Base-by-base conservation (phyloP, 2,888 invertebrate species). In the Drosophila crucigera region DNA sequence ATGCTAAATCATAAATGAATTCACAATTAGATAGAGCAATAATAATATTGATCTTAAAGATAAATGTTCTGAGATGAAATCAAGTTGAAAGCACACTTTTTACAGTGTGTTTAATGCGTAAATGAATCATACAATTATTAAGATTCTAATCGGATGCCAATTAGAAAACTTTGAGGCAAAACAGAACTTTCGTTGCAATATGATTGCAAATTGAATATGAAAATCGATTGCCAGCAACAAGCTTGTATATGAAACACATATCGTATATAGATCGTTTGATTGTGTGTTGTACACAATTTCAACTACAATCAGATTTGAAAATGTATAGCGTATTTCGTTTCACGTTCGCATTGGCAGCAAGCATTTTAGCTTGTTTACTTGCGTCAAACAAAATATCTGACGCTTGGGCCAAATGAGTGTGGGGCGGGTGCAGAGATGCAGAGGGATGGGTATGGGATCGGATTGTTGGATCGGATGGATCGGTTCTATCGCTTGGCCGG, bases 241-340 rank as follows among this genome's bases (percentile, higher is more conserved):
- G n/a, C 33, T 19, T 19, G 35, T 25, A n/a, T 25, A 60, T 50
- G 22, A 14, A 16, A 47, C 28, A 37, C 19, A 49, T 31, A 25
- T 33, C n/a, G n/a, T 30, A 30, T 69, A n/a, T 68, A 54, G 47
- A 68, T 49, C 71, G 61, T 31, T 61, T 52, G 37, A 41, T 30
- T 53, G 31, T 60, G 33, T 55, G 50, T 37, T 37, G 35, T 71
- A 72, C 53, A 70, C 39, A 37, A 75, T 41, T 49, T 43, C 47
- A 50, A 0, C 39, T 39, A 47, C 39, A 66, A 74, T 52, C 50
- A 76, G 62, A 71, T 66, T 74, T 76, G 84, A 79, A 77, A 73
- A 89, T 72, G 56, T 86, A 89, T 78, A 75, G 91, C 88, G 72
- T 91, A 85, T 85, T 89, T 67, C 91, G 88, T 85, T 85, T 89